These are phyloP conservation scores for Enhydra lutris DNA, from an alignment of 2,113 vertebrate species.

Conservation along the genomic window DNA sequence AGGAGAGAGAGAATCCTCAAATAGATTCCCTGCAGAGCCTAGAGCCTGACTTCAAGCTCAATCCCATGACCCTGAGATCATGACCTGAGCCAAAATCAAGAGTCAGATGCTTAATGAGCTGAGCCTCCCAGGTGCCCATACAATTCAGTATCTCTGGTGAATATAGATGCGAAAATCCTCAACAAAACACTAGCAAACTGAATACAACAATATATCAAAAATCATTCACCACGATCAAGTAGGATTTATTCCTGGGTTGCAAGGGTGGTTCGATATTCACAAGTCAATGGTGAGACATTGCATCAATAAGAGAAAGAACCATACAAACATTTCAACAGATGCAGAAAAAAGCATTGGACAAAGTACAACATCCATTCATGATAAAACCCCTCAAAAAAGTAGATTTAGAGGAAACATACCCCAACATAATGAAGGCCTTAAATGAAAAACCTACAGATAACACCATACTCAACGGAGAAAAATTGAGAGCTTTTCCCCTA, in stretches of 20 bases:
- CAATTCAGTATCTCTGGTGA: neutral
- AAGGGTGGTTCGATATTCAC: neutral
- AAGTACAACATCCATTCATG: neutral
- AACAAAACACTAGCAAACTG: neutral
- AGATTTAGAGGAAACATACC: neutral
- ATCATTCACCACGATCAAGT: neutral
- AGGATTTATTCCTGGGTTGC: neutral
- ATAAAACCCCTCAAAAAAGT: neutral
- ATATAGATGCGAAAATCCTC: neutral
- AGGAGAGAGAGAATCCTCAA: neutral
- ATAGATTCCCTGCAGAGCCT: neutral
- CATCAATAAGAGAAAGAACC: neutral
- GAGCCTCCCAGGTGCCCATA: neutral
- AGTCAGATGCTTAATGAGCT: neutral
- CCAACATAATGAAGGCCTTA: neutral
- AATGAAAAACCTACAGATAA: neutral
- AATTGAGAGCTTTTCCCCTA: neutral
- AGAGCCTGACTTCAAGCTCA: neutral
- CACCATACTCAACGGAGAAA: neutral
- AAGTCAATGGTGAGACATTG: neutral
- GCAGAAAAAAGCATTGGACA: neutral
- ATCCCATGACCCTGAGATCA: neutral
- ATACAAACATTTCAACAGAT: neutral
- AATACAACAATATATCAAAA: neutral
- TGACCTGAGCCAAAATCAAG: neutral